Evolutionary conservation across 2,113 vertebrate species (phyloP), one percentile per base, ranked within the genome.

Genomic region (Aramus guarauna): DNA sequence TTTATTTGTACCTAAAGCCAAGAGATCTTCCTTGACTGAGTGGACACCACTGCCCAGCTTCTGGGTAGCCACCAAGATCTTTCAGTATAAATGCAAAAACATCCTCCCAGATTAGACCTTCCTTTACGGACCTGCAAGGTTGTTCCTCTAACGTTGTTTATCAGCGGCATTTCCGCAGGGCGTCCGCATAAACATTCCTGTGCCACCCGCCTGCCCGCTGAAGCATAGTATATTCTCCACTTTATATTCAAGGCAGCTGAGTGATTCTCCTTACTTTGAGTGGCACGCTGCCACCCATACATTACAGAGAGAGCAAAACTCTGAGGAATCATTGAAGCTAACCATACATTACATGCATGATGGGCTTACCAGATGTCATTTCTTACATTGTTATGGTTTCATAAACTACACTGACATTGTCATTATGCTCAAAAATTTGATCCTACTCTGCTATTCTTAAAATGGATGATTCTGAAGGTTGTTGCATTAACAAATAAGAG

Each of bases 331-430:
- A 55, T 78, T 63, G 94, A 95, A 96, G 98, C 98, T 98, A 95
- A 74, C 94, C 96, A 22, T 85, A 97, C 96, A 97, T 98, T 98
- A 98, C 97, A 97, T 89, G 98, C 98, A 43, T 79, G 92, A 97
- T 91, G 97, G 97, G 92, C 97, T 98, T 92, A 96, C 98, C 99
- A 98, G 98, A 98, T 98, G 98, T 97, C 98, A 94, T 97, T 98
- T 92, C 98, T 98, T 97, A 97, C 95, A 59, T 83, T 80, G 94
- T 94, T 95, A 95, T 78, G 97, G 97, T 98, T 98, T 98, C 98
- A 97, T 97, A 98, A 98, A 97, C 97, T 95, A 82, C 93, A 88
- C 96, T 98, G 98, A 98, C 97, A 96, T 98, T 95, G 96, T 97
- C 98, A 97, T 98, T 97, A 98, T 79, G 92, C 97, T 98, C 95